Conservation (phyloP, 1,140 invertebrate species). For the Penaeus japonicus region DNA sequence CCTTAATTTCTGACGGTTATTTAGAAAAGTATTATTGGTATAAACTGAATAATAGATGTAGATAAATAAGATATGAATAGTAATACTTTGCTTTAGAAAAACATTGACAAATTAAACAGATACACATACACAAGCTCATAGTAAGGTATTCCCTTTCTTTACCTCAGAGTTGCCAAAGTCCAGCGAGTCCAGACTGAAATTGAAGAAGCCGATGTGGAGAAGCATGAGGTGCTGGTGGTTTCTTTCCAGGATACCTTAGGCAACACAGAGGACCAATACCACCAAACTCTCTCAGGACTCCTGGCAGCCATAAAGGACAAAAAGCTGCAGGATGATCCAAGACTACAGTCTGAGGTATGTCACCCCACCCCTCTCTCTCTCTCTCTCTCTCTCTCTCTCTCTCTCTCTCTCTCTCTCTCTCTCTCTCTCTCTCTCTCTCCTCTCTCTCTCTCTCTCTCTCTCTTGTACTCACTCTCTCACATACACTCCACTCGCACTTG, state of each 20-base stretch:
- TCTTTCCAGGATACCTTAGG: constrained; percentile 40
- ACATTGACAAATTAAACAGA: neutral
- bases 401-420: neutral
- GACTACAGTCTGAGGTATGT: constrained; percentile 19
- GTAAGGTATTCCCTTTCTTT: neutral
- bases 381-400: neutral
- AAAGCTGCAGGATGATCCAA: constrained; percentile 42
- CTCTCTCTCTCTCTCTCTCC: neutral
- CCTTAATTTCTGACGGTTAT: neutral
- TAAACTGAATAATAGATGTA: too few species aligned
- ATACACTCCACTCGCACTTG: too few species aligned
- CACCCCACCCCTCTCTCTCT: neutral
- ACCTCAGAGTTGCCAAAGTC: constrained; percentile 54
- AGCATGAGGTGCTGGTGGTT: constrained; percentile 35
- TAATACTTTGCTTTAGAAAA: too few species aligned
- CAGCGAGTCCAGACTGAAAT: constrained; percentile 57
- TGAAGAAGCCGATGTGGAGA: constrained; percentile 49
- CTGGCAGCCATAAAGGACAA: constrained; percentile 40
- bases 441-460: too few species aligned
- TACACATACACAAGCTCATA: neutral
- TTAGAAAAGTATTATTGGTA: neutral
- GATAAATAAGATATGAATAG: too few species aligned
- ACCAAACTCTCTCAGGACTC: constrained; percentile 51
- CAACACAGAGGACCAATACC: constrained; percentile 55
- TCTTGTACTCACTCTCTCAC: too few species aligned